phyloP scores from a whole-genome alignment of 2,113 vertebrate species.

The Dunckerocampus dactyliophorus region DNA sequence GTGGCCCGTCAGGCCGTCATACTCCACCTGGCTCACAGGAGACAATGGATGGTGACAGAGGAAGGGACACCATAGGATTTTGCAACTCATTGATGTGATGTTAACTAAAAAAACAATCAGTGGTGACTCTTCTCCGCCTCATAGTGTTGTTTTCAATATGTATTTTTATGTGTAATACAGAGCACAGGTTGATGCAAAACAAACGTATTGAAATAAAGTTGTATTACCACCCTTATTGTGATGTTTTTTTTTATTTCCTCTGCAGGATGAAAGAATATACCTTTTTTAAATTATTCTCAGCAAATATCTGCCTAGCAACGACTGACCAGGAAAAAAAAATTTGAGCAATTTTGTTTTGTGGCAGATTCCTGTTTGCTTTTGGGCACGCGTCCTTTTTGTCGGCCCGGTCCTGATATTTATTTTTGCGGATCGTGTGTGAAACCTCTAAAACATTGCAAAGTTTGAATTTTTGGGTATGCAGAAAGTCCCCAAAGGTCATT shows the following conservation, averaged over 20 bases:
- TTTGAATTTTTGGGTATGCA: no score
- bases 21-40: slow-evolving; percentile 81
- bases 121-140: no score
- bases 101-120: neutral
- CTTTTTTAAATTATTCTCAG: neutral
- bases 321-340: no score
- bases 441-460: no score
- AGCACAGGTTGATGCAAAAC: neutral
- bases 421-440: no score
- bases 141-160: no score
- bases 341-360: neutral
- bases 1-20: slow-evolving; percentile 86
- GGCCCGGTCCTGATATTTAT: no score
- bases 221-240: no score
- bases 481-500: no score
- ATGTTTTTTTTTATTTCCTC: neutral
- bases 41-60: slow-evolving; percentile 16
- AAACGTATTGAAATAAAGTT: no score
- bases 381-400: neutral
- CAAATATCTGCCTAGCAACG: neutral
- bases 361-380: no score
- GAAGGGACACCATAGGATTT: neutral
- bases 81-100: neutral
- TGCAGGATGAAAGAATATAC: neutral
- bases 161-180: neutral